Percentiles rank a stretch among this genome's conserved stretches.
Evolutionary conservation across 1,140 invertebrate genomes (phyloP).

Genomic region (Trichoplusia ni): DNA sequence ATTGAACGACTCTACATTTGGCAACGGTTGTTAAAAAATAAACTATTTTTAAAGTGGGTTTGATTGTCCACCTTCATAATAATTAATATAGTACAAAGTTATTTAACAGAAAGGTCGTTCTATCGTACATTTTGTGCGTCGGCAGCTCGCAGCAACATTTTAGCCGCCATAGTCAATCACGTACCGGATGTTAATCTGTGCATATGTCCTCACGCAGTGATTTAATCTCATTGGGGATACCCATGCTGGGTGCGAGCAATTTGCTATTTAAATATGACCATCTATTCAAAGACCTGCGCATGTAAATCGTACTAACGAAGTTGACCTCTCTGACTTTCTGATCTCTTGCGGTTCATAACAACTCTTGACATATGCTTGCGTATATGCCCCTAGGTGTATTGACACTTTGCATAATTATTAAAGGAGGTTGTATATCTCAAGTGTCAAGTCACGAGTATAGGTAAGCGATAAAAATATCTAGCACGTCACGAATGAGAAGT

Average conservation of each 20-base stretch:
- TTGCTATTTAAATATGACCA: constrained; percentile 20
- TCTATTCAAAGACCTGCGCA: not conserved
- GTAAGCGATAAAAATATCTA: no score
- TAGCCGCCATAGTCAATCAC: constrained; percentile 24
- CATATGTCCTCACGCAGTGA: constrained; percentile 43
- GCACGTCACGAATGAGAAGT: no score
- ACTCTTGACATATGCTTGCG: constrained; percentile 16
- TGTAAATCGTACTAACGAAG: constrained; percentile 3
- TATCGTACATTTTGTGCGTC: not conserved
- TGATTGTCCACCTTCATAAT: no score
- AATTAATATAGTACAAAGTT: no score
- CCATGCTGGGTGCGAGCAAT: constrained; percentile 16
- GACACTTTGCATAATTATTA: no score
- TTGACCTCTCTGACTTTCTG: constrained; percentile 20
- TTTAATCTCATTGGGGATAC: constrained; percentile 37
- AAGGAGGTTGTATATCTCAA: no score
- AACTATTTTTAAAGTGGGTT: no score
- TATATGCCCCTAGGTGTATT: no score
- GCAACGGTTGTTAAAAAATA: no score
- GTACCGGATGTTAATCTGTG: constrained; percentile 54
- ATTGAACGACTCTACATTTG: no score
- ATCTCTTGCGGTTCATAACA: constrained; percentile 18
- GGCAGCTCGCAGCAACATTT: not conserved
- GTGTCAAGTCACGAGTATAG: no score
- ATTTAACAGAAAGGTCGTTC: not conserved